phyloP scores from a whole-genome alignment of 2,888 invertebrate genomes.

The Trilocha varians region DNA sequence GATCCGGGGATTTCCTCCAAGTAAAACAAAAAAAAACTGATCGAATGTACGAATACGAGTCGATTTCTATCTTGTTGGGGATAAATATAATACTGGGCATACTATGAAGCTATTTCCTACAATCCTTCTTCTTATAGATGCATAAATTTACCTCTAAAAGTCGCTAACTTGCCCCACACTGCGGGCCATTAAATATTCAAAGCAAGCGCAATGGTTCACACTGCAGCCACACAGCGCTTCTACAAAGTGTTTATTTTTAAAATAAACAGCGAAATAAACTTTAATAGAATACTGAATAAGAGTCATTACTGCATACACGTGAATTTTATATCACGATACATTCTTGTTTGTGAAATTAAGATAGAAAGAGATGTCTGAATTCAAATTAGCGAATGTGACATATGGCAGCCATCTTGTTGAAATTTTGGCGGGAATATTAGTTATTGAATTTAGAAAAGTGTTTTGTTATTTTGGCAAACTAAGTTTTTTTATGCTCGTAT shows the following conservation, averaged over 20 bases:
- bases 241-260: slow-evolving; percentile 22
- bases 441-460: no score
- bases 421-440: no score
- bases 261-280: slow-evolving; percentile 7
- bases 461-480: no score
- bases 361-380: not conserved
- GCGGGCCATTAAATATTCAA: slow-evolving; percentile 19
- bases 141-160: not conserved
- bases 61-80: no score
- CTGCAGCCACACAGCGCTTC: slow-evolving; percentile 11
- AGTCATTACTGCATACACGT: not conserved
- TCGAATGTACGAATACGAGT: no score
- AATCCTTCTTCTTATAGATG: no score
- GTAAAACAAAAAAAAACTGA: no score
- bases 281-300: not conserved
- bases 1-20: no score
- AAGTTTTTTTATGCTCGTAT: no score
- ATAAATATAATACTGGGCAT: no score
- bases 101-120: not conserved
- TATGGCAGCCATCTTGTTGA: no score
- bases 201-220: slow-evolving; percentile 11
- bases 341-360: not conserved
- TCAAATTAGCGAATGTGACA: not conserved
- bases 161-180: not conserved
- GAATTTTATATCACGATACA: not conserved